phyloP scores from a whole-genome alignment of 1,140 invertebrate genomes.

The Cotesia chilonis region DNA sequence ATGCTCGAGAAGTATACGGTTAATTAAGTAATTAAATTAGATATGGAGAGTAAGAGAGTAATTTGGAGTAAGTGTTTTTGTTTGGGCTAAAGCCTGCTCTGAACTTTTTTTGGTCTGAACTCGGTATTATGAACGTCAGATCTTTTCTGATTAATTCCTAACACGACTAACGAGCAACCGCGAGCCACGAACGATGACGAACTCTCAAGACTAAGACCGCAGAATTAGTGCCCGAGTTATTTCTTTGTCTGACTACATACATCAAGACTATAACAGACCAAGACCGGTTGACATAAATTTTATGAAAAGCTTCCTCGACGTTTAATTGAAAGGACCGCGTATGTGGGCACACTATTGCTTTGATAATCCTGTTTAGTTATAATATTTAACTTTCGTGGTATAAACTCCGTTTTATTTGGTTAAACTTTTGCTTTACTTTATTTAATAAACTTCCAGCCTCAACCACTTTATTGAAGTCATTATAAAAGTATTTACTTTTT shows the following conservation, averaged over 20 bases:
- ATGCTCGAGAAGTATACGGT: no score
- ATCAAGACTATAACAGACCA: no score
- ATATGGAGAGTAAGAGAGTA: no score
- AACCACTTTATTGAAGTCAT: no score
- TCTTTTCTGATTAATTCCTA: conserved; percentile 2
- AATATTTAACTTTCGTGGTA: background rate
- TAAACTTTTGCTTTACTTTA: no score
- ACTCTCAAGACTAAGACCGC: background rate
- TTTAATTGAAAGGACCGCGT: conserved; percentile 26
- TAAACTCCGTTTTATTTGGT: background rate
- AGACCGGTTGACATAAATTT: conserved; percentile 9
- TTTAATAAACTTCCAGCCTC: no score
- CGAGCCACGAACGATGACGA: background rate
- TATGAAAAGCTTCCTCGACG: conserved; percentile 18
- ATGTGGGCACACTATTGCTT: conserved; percentile 20
- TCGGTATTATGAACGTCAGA: no score
- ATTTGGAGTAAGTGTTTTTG: no score
- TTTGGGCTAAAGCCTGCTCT: no score
- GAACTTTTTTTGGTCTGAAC: no score
- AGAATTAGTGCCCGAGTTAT: conserved; percentile 4
- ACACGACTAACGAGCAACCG: background rate
- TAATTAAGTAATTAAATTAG: no score
- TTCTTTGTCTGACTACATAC: background rate
- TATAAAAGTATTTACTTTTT: no score
- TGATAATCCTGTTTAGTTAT: conserved; percentile 17